These are phyloP conservation scores for Synanthedon myopaeformis DNA, from an alignment of 2,888 invertebrate genomes.

Conservation along the genomic window DNA sequence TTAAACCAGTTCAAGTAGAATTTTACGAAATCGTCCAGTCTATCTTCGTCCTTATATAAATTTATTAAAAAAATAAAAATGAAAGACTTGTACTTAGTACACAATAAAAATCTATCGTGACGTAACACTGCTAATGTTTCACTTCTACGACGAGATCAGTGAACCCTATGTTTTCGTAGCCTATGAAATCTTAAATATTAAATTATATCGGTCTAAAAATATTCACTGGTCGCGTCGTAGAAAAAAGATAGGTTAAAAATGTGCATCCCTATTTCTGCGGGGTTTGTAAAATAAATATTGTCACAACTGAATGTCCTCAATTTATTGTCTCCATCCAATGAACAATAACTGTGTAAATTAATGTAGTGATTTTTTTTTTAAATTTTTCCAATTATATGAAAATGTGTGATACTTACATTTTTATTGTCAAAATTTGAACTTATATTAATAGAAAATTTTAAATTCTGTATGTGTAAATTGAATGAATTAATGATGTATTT, in stretches of 20 bases:
- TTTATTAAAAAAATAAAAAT: too few relatives aligned
- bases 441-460: conserved; percentile 27
- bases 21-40: conserved; percentile 59
- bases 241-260: conserved; percentile 48
- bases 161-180: too few relatives aligned
- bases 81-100: conserved; percentile 67
- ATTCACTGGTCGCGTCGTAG: conserved; percentile 29
- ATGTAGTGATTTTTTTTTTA: conserved; percentile 16
- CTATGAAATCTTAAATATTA: conserved; percentile 4
- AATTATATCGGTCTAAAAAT: conserved; percentile 17
- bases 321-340: conserved; percentile 63
- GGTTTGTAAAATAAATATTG: conserved; percentile 15
- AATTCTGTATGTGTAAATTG: too few relatives aligned
- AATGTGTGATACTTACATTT: conserved; percentile 25
- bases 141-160: too few relatives aligned
- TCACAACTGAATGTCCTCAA: conserved; percentile 47
- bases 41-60: conserved; percentile 59
- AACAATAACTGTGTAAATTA: conserved; percentile 52
- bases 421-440: conserved; percentile 21
- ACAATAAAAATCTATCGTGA: conserved; percentile 32
- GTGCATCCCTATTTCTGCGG: conserved; percentile 13
- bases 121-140: conserved; percentile 13
- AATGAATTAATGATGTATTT: too few relatives aligned
- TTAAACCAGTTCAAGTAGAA: conserved; percentile 22
- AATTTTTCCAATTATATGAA: conserved; percentile 6